These are phyloP conservation scores for Buphagus erythrorhynchus DNA, from an alignment of 2,797 vertebrate genomes.

Conservation along the genomic window DNA sequence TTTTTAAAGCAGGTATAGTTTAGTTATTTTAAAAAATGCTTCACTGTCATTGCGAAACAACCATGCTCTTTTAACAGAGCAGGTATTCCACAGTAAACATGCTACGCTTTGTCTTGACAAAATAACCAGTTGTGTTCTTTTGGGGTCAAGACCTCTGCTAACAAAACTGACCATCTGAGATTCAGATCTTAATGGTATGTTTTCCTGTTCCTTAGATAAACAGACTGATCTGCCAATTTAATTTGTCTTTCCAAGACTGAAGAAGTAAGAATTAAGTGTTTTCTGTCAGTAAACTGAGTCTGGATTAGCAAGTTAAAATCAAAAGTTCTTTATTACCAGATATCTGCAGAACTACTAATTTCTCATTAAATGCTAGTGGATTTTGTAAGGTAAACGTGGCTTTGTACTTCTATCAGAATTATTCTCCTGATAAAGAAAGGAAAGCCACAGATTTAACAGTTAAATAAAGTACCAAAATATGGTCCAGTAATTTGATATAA, in stretches of 20 bases:
- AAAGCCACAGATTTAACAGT: neutral
- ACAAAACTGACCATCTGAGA: neutral
- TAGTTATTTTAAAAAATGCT: neutral
- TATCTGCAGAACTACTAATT: neutral
- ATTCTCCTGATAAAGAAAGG: neutral
- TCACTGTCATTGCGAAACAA: neutral
- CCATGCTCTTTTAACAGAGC: neutral
- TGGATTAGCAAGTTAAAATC: neutral
- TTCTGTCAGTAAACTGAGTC: neutral
- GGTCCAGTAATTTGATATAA: neutral
- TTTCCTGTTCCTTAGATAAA: neutral
- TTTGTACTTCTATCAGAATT: neutral
- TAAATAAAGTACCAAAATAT: neutral
- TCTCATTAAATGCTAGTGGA: neutral
- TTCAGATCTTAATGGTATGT: neutral
- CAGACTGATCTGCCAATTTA: neutral
- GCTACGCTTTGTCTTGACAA: neutral
- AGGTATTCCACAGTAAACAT: neutral
- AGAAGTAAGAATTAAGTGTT: neutral
- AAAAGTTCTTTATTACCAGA: neutral
- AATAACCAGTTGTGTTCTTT: neutral
- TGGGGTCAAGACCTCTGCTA: neutral
- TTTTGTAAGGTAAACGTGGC: neutral
- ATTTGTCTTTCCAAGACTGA: neutral
- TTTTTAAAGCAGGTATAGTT: neutral